Base-by-base conservation (phyloP, 2,113 vertebrate genomes). In the Cichladusa arquata region DNA sequence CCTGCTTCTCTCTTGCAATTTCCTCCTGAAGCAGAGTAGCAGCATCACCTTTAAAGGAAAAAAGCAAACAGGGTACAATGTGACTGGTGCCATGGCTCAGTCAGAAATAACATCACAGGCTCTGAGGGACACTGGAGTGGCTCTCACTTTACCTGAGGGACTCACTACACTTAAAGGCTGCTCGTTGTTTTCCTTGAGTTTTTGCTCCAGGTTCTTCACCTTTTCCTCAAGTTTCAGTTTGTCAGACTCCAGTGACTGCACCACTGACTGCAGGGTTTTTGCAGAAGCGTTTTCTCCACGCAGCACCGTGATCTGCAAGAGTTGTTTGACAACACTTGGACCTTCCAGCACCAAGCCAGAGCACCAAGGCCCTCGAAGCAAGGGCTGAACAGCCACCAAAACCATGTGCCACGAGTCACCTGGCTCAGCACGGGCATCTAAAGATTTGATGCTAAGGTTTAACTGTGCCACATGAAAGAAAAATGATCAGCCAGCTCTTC, bases 191-290 rank as follows among this genome's bases (percentile, higher is more conserved):
- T 97, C 97, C 61, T 97, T 96, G 80, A 98, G 97, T 83, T 98
- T 98, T 93, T 98, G 98, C 96, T 99, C 99, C 95, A 99, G 95
- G 93, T 96, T 98, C 96, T 98, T 98, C 57, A 99, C 96, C 64
- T 97, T 98, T 47, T 99, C 98, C 96, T 99, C 98, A 11, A 99
- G 98, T 74, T 98, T 96, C 80, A 97, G 80, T 79, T 99, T 99
- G 79, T 99, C 99, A 29, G 94, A 98, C 97, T 99, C 99, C 85
- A 99, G 95, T 28, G 98, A 97, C 88, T 99, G 97, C 78, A 99
- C 97, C 33, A 98, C 97, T 1, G 96, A 98, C 93, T 99, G 98
- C 92, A 99, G 96, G 47, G 97, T 98, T 97, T 98, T 98, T 40
- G 98, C 98, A 25, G 98, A 98, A 38, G 98, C 98, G 12, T 98